Base-by-base conservation (phyloP, 2,888 invertebrate species). In the Ditula angustiorana region DNA sequence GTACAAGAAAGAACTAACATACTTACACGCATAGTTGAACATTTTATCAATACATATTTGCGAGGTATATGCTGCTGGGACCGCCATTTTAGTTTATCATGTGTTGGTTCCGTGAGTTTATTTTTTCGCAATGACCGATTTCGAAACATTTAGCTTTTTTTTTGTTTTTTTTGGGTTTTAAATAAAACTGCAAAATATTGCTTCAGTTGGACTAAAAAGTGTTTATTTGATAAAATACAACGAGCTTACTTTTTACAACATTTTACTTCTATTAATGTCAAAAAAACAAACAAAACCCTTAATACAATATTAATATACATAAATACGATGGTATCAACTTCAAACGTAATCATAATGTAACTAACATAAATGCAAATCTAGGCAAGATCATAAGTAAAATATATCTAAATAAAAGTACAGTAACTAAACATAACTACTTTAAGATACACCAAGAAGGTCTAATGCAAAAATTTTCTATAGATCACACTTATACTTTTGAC, bases 201-300 rank as follows among this genome's bases (percentile, higher is more conserved):
- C 90, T 92, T 92, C 91, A 92, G 92, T 92, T 92, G 92, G 92
- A 92, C 92, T 92, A 92, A 92, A 92, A 92, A 92, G 92, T 92
- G 92, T 92, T 92, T 92, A 92, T 91, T 92, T 91, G 92, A 92
- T 92, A 92, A 92, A 92, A 92, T 92, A 92, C 92, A 92, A 92
- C 92, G 92, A 92, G 91, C 92, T 92, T 92, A 92, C 91, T 92
- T 92, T 92, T 92, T 92, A 92, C 92, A 92, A 92, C 92, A 92
- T 92, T 92, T 92, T 91, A 92, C 87, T 91, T 90, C 90, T 91
- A 92, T 86, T 84, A 91, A 91, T 90, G 90, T 90, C 88, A 90
- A 91, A 92, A 87, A 89, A 90, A 90, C 88, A 91, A 92, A 91
- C 89, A 90, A 92, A 92, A 90, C 90, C 87, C 88, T 89, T 91